Evolutionary conservation across 92 coral and sea anemone genomes (phyloP).

Genomic region (Umimayanthus kanabou): DNA sequence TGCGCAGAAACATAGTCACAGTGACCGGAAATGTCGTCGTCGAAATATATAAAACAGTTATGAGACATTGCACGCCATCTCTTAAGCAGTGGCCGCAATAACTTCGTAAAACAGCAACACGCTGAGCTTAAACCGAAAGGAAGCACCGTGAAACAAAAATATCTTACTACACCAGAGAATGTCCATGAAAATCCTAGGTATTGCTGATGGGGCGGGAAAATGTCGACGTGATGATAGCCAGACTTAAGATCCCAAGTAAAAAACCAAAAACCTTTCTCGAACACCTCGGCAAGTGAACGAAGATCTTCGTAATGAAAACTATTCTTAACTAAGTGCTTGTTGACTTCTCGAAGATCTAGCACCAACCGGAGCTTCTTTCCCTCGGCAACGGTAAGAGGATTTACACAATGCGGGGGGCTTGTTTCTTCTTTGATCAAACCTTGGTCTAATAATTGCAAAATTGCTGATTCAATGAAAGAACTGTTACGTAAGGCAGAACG

Average conservation of each 20-base stretch:
- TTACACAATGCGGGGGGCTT: constrained; percentile 12
- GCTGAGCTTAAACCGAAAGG: constrained; percentile 61
- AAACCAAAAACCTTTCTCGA: constrained; percentile 48
- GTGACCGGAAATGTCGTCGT: constrained; percentile 64
- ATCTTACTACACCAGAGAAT: constrained; percentile 44
- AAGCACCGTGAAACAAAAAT: constrained; percentile 65
- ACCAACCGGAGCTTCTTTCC: constrained; percentile 36
- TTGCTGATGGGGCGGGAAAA: constrained; percentile 44
- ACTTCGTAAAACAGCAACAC: constrained; percentile 67
- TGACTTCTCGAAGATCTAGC: constrained; percentile 33
- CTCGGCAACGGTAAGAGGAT: constrained; percentile 37
- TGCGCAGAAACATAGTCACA: constrained; percentile 52
- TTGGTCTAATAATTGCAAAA: no score
- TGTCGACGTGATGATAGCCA: constrained; percentile 71
- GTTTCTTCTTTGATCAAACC: no score
- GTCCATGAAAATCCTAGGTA: constrained; percentile 67
- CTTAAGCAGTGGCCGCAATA: constrained; percentile 66
- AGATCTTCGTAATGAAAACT: no score
- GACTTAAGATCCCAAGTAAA: constrained; percentile 72
- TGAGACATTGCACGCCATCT: constrained; percentile 76
- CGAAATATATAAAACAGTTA: constrained; percentile 50
- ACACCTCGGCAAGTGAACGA: constrained; percentile 32
- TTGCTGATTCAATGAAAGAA: no score
- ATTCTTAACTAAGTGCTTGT: constrained; percentile 14
- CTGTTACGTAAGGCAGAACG: no score